phyloP scores from a whole-genome alignment of 2,888 invertebrate species.

The Parnassius mnemosyne region DNA sequence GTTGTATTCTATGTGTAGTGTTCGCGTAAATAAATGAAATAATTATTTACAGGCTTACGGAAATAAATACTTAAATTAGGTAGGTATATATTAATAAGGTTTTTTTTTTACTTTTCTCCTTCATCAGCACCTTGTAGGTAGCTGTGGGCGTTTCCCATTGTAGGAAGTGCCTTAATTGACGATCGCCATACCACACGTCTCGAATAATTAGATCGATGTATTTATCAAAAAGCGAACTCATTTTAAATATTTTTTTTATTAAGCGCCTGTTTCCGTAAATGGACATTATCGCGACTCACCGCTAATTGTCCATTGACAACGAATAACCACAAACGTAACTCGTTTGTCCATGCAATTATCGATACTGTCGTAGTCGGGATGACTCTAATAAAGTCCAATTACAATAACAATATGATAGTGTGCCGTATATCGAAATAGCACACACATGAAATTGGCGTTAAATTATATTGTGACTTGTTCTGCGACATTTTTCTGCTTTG shows the following conservation, averaged over 20 bases:
- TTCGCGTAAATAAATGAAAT: no score
- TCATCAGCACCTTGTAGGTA: no score
- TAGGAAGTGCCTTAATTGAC: no score
- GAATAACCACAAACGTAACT: slow-evolving; percentile 20
- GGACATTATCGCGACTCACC: slow-evolving; percentile 16
- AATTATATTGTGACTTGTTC: slow-evolving; percentile 50
- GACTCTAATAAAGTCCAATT: slow-evolving; percentile 16
- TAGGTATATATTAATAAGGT: no score
- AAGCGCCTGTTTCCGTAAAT: slow-evolving; percentile 6
- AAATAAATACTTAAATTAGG: no score
- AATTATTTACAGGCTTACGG: no score
- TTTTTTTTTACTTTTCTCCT: no score
- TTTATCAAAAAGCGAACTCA: slow-evolving; percentile 5
- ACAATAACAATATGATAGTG: slow-evolving; percentile 21
- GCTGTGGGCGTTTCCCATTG: no score
- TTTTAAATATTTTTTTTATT: slow-evolving; percentile 11
- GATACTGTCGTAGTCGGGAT: slow-evolving; percentile 13
- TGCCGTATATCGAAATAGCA: slow-evolving; percentile 8
- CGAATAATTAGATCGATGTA: no score
- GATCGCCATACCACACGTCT: no score
- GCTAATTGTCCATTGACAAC: slow-evolving; percentile 29
- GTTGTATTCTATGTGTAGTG: no score
- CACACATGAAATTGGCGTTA: slow-evolving; percentile 46
- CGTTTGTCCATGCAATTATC: slow-evolving; percentile 21
- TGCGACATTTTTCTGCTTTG: slow-evolving; percentile 57